Conservation (phyloP, 2,797 vertebrate species). For the Melanotaenia parkinsoni region DNA sequence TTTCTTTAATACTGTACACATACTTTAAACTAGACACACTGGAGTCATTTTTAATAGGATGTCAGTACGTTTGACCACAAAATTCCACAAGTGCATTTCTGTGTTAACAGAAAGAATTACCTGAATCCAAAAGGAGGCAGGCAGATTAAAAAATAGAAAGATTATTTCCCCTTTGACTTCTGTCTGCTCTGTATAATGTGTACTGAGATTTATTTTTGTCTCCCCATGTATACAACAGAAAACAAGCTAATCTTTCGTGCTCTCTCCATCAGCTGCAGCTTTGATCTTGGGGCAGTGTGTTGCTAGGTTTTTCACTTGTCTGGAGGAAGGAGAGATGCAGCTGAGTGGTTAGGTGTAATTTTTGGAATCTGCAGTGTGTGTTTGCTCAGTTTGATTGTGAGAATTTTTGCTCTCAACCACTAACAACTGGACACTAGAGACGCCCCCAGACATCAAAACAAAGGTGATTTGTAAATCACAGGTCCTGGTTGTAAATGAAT, state of each 20-base stretch:
- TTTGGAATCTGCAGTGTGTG: slow-evolving; percentile 46
- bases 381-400: slow-evolving; percentile 51
- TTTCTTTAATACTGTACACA: too few relatives aligned
- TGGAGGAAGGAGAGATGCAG: slow-evolving; percentile 12
- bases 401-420: slow-evolving; percentile 61
- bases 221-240: slow-evolving; percentile 22
- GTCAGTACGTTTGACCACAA: slow-evolving; percentile 45
- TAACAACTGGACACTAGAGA: slow-evolving; percentile 64
- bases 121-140: not conserved
- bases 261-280: slow-evolving; percentile 25
- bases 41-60: slow-evolving; percentile 28
- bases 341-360: slow-evolving; percentile 63
- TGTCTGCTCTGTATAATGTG: slow-evolving; percentile 26
- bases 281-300: slow-evolving; percentile 27
- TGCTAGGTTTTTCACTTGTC: slow-evolving; percentile 29
- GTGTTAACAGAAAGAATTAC: slow-evolving; percentile 36
- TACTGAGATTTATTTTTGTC: slow-evolving; percentile 38
- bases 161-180: slow-evolving; percentile 36
- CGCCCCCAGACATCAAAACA: slow-evolving; percentile 62
- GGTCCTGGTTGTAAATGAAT: slow-evolving; percentile 49
- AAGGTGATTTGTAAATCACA: slow-evolving; percentile 73
- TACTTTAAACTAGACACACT: not conserved
- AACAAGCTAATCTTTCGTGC: slow-evolving; percentile 34
- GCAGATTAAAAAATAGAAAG: not conserved
- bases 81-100: slow-evolving; percentile 19